Base-by-base conservation (phyloP, 2,113 vertebrate species). In the Polypterus senegalus region DNA sequence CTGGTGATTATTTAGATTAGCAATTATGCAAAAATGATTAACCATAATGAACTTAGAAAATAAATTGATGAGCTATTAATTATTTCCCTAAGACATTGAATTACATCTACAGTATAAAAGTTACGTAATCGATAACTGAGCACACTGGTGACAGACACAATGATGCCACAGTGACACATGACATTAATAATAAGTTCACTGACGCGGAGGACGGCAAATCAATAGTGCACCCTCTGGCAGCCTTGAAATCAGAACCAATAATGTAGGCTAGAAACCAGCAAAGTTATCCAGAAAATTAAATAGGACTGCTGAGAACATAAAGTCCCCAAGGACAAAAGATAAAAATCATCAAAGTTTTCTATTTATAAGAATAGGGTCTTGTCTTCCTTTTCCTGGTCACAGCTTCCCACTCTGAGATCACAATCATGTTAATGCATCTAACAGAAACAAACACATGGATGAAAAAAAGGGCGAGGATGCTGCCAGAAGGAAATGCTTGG, bases 401-500 rank as follows among this genome's bases (percentile, higher is more conserved):
- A 53, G 72, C 75, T 84, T 86, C 79, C 83, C 74, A 51, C 75
- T 77, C 73, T 65, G 8, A 85, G 77, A 89, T 76, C 62, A 66
- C 61, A 79, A 88, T 90, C 82, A 67, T 68, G 65, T 63, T 74
- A 74, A 70, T 67, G 64, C 68, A 79, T 79, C 71, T 54, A 65
- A 1, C 46, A 80, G 77, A 79, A 83, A 86, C 79, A 88, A 75
- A 80, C 73, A 27, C 27, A 75, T 65, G 59, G 66, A 65, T 69
- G 69, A 69, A 79, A 71, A 74, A 70, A 77, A 76, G 77, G 82
- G 71, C 5, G 77, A 71, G 79, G 83, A 84, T 76, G 68, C 67
- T 72, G 64, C 67, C 59, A 73, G 73, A 78, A 75, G 77, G 80
- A 89, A 86, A 79, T 71, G 44, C 51, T 64, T 73, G 69, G 61